Conservation (phyloP, 2,113 vertebrate species). For the Oreochromis aureus region DNA sequence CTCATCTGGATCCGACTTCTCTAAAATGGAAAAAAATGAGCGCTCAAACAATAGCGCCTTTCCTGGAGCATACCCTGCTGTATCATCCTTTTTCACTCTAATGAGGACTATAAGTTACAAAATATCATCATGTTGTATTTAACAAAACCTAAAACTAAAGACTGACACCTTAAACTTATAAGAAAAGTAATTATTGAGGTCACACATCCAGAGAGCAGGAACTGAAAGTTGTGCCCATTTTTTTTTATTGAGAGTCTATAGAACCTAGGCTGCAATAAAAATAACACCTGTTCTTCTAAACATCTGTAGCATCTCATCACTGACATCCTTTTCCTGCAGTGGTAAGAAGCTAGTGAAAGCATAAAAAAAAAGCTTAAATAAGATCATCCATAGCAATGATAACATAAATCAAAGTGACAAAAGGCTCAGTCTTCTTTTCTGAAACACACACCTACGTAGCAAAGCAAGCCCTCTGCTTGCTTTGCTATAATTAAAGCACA, state of each 20-base stretch:
- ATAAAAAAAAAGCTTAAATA: background rate
- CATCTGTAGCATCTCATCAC: background rate
- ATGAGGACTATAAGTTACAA: background rate
- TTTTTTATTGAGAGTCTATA: background rate
- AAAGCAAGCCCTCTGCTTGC: background rate
- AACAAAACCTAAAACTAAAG: background rate
- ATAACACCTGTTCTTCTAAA: background rate
- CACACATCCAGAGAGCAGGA: background rate
- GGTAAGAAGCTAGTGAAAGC: background rate
- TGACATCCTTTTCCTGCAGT: background rate
- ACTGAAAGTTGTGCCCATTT: background rate
- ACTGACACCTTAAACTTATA: background rate
- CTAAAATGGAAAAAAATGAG: background rate
- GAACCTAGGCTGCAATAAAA: background rate
- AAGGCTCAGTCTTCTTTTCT: background rate
- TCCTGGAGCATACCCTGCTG: background rate
- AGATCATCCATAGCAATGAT: background rate
- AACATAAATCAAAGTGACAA: background rate
- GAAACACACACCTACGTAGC: background rate
- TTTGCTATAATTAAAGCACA: background rate
- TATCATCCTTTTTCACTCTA: background rate
- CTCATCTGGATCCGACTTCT: background rate
- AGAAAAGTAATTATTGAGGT: background rate
- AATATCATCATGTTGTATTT: background rate
- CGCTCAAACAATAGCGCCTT: background rate